These are phyloP conservation scores for Doris montereyensis DNA, from an alignment of 2,888 invertebrate species.

Conservation along the genomic window DNA sequence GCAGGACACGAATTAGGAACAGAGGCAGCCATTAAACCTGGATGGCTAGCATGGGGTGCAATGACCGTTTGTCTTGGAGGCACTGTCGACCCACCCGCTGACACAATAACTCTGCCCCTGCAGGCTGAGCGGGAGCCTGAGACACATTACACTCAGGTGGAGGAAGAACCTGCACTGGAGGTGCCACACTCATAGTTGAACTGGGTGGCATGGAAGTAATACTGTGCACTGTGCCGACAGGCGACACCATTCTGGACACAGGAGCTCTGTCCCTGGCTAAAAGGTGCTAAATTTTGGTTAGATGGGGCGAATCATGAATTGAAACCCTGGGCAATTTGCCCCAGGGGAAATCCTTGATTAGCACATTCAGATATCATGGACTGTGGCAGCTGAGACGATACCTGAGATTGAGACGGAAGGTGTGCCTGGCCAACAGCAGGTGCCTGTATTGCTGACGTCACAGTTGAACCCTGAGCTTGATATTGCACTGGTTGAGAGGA, in stretches of 20 bases:
- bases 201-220: slow-evolving; percentile 16
- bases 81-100: no score
- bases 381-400: slow-evolving; percentile 25
- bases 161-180: slow-evolving; percentile 32
- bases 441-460: no score
- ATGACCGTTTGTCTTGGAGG: slow-evolving; percentile 27
- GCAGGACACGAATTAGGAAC: no score
- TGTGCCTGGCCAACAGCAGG: not conserved
- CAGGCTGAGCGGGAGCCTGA: no score
- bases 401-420: slow-evolving; percentile 24
- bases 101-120: no score
- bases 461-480: no score
- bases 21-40: no score
- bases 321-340: slow-evolving; percentile 16
- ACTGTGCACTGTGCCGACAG: slow-evolving; percentile 14
- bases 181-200: slow-evolving; percentile 25
- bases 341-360: slow-evolving; percentile 30
- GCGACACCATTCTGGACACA: slow-evolving; percentile 28
- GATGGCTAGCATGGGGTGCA: no score
- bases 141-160: no score
- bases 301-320: slow-evolving; percentile 7
- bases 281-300: slow-evolving; percentile 26
- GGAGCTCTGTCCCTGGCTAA: slow-evolving; percentile 17
- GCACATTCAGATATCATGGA: slow-evolving; percentile 11
- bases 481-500: no score